Conservation (phyloP, 2,888 invertebrate species). For the Oeneis ivallda region DNA sequence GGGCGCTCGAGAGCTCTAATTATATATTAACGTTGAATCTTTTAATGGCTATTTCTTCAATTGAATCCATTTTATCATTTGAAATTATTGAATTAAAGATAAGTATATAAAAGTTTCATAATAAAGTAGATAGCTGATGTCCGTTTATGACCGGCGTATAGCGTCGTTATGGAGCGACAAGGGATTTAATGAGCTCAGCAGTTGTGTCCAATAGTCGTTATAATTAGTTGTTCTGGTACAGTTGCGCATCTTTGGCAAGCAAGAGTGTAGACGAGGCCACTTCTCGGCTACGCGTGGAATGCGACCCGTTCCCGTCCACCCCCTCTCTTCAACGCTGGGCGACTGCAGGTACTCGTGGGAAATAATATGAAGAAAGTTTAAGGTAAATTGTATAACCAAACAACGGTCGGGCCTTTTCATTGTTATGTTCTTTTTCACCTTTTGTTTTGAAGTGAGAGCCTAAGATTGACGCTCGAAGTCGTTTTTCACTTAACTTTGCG, state of each 20-base stretch:
- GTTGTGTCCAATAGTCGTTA: slow-evolving; percentile 36
- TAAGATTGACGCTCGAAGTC: background rate
- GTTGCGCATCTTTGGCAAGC: slow-evolving; percentile 45
- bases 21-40: slow-evolving; percentile 48
- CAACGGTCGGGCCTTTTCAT: slow-evolving; percentile 26
- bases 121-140: too few species aligned
- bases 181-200: slow-evolving; percentile 21
- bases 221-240: slow-evolving; percentile 41
- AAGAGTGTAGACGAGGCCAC: slow-evolving; percentile 43
- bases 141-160: slow-evolving; percentile 14
- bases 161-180: slow-evolving; percentile 20
- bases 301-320: slow-evolving; percentile 51
- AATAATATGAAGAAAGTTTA: slow-evolving; percentile 46
- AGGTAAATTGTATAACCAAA: slow-evolving; percentile 40
- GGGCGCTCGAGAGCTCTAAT: too few species aligned
- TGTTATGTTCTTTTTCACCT: slow-evolving; percentile 24
- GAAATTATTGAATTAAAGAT: slow-evolving; percentile 14
- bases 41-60: slow-evolving; percentile 46
- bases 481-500: slow-evolving; percentile 26
- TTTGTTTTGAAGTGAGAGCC: slow-evolving; percentile 20
- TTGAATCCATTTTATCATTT: slow-evolving; percentile 37
- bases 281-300: slow-evolving; percentile 45
- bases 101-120: background rate
- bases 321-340: slow-evolving; percentile 40
- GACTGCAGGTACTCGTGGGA: slow-evolving; percentile 46